A percentile compares a stretch with the other conserved stretches of the same genome.
Conservation (phyloP, 1,140 invertebrate genomes). For the Ceratitis capitata region DNA sequence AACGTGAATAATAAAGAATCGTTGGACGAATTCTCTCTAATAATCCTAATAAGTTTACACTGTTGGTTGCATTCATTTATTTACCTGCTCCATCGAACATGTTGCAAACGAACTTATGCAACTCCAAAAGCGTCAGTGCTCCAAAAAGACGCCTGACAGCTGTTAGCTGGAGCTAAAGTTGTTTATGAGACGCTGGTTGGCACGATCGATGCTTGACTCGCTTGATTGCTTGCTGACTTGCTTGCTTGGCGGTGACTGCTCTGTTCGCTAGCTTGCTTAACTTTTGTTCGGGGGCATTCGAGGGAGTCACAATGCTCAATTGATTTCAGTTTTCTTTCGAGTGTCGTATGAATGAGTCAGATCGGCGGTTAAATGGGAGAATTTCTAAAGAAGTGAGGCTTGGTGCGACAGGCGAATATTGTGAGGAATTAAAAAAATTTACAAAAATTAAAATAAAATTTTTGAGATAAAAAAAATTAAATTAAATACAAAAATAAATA, state of each 20-base stretch:
- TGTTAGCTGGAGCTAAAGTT: background rate
- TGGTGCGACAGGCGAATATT: background rate
- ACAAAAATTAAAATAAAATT: background rate
- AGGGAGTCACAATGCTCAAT: slow-evolving; percentile 22
- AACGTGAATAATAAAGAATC: no score
- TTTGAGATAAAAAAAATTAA: no score
- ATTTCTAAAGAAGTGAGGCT: background rate
- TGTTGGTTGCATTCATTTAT: background rate
- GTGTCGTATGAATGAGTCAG: slow-evolving; percentile 14
- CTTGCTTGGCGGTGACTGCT: no score
- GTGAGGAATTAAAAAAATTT: background rate
- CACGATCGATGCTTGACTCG: background rate
- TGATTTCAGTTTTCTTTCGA: slow-evolving; percentile 27
- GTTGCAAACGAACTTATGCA: background rate
- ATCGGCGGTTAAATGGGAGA: slow-evolving; percentile 10
- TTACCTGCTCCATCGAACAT: slow-evolving; percentile 1
- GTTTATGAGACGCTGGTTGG: background rate
- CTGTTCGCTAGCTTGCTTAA: background rate
- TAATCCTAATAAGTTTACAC: background rate
- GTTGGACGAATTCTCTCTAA: background rate
- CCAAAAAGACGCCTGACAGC: no score
- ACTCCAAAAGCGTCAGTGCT: no score
- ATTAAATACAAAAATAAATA: background rate
- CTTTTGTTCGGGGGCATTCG: background rate
- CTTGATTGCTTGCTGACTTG: background rate